These are phyloP conservation scores for Diarsia brunnea DNA, from an alignment of 2,888 invertebrate species.

Conservation along the genomic window DNA sequence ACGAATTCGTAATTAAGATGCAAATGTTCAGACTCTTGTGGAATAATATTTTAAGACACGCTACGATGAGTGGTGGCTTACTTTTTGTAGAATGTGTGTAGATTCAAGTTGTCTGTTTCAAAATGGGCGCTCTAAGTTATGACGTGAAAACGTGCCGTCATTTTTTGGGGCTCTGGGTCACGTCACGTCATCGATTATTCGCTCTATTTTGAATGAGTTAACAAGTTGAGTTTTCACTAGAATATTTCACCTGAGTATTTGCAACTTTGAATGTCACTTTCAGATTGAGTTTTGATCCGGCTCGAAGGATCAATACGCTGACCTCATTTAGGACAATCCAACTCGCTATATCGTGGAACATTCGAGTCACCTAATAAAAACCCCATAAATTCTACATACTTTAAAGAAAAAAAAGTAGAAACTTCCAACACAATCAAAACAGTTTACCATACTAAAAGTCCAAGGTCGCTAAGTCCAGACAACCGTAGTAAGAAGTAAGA, in stretches of 20 bases:
- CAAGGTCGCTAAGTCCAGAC: slow-evolving; percentile 74
- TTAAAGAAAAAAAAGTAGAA: background rate
- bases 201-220: background rate
- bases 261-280: background rate
- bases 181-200: slow-evolving; percentile 23
- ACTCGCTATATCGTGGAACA: background rate
- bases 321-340: background rate
- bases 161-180: slow-evolving; percentile 12
- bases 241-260: background rate
- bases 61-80: slow-evolving; percentile 35
- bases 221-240: background rate
- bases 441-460: slow-evolving; percentile 46
- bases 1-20: slow-evolving; percentile 85
- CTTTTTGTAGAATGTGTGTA: slow-evolving; percentile 31
- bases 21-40: slow-evolving; percentile 70
- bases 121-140: background rate
- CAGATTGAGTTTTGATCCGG: background rate
- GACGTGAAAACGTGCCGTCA: background rate
- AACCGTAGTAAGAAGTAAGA: slow-evolving; percentile 29
- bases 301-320: background rate
- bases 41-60: slow-evolving; percentile 61
- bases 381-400: background rate
- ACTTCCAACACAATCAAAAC: slow-evolving; percentile 37
- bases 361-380: background rate
- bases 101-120: slow-evolving; percentile 7